Evolutionary conservation across 2,888 invertebrate genomes (phyloP), one percentile per base, ranked within the genome.

Genomic region (Lydus trimaculatus): DNA sequence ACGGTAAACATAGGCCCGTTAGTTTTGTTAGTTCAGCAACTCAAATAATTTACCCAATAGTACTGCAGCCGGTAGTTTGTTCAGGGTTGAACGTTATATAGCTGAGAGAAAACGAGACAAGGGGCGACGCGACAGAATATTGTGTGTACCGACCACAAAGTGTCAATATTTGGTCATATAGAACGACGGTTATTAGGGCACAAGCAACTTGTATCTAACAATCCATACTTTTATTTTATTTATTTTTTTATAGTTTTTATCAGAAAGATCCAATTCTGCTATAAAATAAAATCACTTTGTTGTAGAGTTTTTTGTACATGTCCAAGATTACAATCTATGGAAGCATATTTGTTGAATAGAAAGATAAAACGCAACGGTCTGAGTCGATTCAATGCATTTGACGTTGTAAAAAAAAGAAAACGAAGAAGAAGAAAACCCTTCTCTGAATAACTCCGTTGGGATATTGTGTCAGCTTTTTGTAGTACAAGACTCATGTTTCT

Each of bases 21-120:
- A 84, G 84, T 84, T 84, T 83, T 85, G 84, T 85, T 85, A 85
- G 85, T 84, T 85, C 82, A 84, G 84, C 83, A 85, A 85, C 85
- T 85, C 84, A 84, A 85, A 85, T 85, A 85, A 85, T 85, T 85
- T 84, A 84, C 84, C 83, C 84, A 80, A 83, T 83, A 83, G 84
- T 82, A 83, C 82, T 82, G 82, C 82, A 82, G 80, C 79, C 80
- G 80, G 80, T 81, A 82, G 83, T 84, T 84, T 84, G 81, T 79
- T 80, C 82, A 79, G 81, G 82, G 81, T 78, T 79, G 77, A 43
- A 43, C 74, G 68, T 68, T 76, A 68, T 70, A 65, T 56, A 61
- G 64, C 61, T 70, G 67, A 58, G 67, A 9, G 20, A 39, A 48
- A 39, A 64, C 68, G 70, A 67, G 71, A 67, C 62, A 62, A 73